Evolutionary conservation across 1,140 invertebrate species (phyloP).

Genomic region (Drosophila miranda): DNA sequence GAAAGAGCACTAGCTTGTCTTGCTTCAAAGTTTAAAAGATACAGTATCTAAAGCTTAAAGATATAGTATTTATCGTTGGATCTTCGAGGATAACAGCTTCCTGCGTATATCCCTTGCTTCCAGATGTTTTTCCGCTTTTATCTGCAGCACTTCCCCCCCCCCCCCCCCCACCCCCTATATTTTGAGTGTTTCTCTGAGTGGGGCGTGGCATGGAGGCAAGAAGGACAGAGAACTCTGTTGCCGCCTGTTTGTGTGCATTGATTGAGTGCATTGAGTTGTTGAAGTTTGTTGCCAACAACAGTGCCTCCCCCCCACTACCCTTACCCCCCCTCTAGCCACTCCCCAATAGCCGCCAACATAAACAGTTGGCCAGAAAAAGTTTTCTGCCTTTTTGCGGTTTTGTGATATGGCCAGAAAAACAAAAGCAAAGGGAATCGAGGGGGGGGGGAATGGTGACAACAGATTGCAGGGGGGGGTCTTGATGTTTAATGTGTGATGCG

Average conservation of each 20-base stretch:
- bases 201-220: conserved; percentile 21
- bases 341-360: conserved; percentile 11
- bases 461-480: conserved; percentile 48
- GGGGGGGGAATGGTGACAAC: conserved; percentile 55
- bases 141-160: no score
- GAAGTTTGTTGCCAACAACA: conserved; percentile 59
- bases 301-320: background rate
- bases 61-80: no score
- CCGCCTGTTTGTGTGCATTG: conserved; percentile 63
- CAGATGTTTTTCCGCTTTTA: no score
- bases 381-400: conserved; percentile 73
- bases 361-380: conserved; percentile 59
- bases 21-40: no score
- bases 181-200: background rate
- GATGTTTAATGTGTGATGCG: conserved; percentile 55
- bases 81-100: no score
- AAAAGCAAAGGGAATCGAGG: conserved; percentile 15
- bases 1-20: no score
- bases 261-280: conserved; percentile 80
- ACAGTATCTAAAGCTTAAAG: no score
- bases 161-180: no score
- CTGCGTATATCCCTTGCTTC: no score
- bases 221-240: conserved; percentile 25
- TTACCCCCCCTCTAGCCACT: no score
- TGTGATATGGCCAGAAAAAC: conserved; percentile 58